Evolutionary conservation across 2,888 invertebrate genomes (phyloP).

Genomic region (Gortyna flavago): DNA sequence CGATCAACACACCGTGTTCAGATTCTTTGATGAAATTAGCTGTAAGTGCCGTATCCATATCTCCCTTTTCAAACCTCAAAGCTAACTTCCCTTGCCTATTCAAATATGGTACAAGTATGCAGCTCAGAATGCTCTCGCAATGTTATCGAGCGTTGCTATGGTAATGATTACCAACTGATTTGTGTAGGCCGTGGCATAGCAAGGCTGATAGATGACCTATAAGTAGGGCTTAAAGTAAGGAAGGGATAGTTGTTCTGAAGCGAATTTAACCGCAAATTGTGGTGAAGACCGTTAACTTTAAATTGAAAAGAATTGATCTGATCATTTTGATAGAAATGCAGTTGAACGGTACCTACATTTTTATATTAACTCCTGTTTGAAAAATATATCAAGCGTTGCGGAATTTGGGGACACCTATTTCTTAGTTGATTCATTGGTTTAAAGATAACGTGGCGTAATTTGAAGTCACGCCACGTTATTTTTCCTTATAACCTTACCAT

Average conservation of each 20-base stretch:
- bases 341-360: not conserved
- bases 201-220: conserved; percentile 16
- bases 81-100: conserved; percentile 55
- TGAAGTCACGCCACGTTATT: not conserved
- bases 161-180: conserved; percentile 21
- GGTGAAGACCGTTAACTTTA: conserved; percentile 39
- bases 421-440: not conserved
- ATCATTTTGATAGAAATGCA: not conserved
- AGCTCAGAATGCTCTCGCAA: conserved; percentile 42
- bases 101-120: conserved; percentile 59
- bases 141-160: conserved; percentile 32
- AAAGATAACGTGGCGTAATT: not conserved
- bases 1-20: too few species aligned
- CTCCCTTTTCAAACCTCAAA: not conserved
- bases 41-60: conserved; percentile 20
- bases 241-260: not conserved
- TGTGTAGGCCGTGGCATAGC: conserved; percentile 14
- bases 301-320: conserved; percentile 30
- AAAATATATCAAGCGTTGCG: not conserved
- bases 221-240: not conserved
- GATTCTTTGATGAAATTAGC: not conserved
- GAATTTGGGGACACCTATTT: not conserved
- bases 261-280: conserved; percentile 29
- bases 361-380: not conserved
- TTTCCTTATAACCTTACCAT: not conserved